Conservation (phyloP, 2,113 vertebrate species). For the Phaetusa simplex region DNA sequence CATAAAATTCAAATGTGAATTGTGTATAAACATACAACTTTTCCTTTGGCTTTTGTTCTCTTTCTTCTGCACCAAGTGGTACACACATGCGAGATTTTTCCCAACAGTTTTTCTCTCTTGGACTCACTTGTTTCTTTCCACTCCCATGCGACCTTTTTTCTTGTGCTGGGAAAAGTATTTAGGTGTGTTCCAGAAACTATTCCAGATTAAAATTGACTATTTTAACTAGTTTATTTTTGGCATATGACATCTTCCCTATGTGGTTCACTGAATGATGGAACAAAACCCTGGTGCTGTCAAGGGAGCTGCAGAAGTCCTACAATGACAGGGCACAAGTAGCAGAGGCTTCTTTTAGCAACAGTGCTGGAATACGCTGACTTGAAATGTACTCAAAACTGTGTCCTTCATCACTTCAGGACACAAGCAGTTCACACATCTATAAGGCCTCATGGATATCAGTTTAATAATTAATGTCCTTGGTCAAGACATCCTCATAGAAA, state of each 20-base stretch:
- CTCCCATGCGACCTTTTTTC: not conserved
- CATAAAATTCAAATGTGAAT: not conserved
- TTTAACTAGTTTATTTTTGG: not conserved
- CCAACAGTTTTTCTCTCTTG: not conserved
- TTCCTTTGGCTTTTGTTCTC: not conserved
- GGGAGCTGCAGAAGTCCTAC: not conserved
- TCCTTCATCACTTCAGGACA: not conserved
- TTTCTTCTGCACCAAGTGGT: not conserved
- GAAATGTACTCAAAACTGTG: not conserved
- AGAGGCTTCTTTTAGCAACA: not conserved
- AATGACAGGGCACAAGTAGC: not conserved
- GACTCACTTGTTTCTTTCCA: not conserved
- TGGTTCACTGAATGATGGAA: not conserved
- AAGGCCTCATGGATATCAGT: not conserved
- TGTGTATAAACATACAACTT: not conserved
- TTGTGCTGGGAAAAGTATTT: not conserved
- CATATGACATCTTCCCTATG: not conserved
- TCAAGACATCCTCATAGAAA: rapidly evolving
- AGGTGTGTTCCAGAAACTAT: not conserved
- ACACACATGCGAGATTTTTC: not conserved
- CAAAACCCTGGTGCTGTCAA: not conserved
- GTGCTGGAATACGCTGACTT: not conserved
- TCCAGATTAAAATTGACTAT: not conserved
- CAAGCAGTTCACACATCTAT: not conserved
- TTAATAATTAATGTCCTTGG: not conserved